These are phyloP conservation scores for Cercopithecus neglectus DNA, from an alignment of 2,797 vertebrate species.

Conservation along the genomic window DNA sequence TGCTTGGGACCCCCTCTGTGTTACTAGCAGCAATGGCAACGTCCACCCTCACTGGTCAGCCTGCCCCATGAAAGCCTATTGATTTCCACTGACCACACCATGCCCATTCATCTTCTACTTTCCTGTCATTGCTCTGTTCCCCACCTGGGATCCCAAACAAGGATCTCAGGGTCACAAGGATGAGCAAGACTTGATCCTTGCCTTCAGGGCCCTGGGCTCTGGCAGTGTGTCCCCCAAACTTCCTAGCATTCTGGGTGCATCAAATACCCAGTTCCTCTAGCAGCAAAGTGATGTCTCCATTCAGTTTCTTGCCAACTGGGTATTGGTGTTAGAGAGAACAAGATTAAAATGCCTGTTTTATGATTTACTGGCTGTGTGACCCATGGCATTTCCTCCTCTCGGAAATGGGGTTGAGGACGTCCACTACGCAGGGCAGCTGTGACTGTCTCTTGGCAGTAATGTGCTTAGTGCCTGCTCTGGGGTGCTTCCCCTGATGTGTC, in stretches of 20 bases:
- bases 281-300: no score
- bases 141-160: not conserved
- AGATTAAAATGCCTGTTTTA: not conserved
- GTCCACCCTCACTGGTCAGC: no score
- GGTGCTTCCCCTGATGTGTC: fast-evolving
- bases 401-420: not conserved
- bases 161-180: not conserved
- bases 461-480: not conserved
- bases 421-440: fast-evolving
- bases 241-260: not conserved
- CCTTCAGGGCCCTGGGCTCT: not conserved
- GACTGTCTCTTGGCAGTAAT: not conserved
- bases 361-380: not conserved
- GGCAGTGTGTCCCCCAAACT: not conserved
- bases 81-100: fast-evolving
- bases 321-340: not conserved
- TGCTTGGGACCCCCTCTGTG: not conserved
- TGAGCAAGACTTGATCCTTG: not conserved
- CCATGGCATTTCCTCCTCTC: not conserved
- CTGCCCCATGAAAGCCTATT: no score
- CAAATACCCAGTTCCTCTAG: not conserved
- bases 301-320: not conserved
- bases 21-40: not conserved
- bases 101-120: fast-evolving
- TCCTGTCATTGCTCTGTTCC: fast-evolving